A percentile compares a stretch with the other conserved stretches of the same genome.
Evolutionary conservation across 2,888 invertebrate species (phyloP).

Genomic region (Hoplodrina ambigua): DNA sequence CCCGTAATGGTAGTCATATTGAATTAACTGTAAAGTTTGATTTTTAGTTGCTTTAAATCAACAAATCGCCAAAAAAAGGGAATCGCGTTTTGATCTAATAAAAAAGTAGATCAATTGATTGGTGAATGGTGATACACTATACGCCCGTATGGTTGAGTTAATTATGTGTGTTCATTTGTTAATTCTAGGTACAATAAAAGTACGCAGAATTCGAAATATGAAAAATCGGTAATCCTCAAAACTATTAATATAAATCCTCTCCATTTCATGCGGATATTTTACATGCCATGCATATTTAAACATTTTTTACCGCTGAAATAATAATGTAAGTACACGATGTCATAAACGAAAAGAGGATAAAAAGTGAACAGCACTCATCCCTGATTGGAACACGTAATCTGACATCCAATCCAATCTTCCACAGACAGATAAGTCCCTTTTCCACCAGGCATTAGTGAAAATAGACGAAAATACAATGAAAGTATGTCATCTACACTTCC

Average conservation of each 20-base stretch:
- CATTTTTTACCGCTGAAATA: conserved; percentile 2
- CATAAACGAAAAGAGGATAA: conserved; percentile 25
- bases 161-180: not conserved
- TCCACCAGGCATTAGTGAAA: conserved; percentile 45
- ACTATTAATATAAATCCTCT: conserved; percentile 8
- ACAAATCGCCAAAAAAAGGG: too few species aligned
- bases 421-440: conserved; percentile 19
- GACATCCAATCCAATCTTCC: conserved; percentile 46
- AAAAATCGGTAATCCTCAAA: conserved; percentile 6
- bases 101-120: too few species aligned
- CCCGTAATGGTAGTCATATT: too few species aligned
- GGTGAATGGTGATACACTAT: too few species aligned
- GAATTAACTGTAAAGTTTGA: too few species aligned
- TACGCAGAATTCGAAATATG: not conserved
- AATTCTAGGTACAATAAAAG: not conserved
- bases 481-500: conserved; percentile 66
- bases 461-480: conserved; percentile 65
- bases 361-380: conserved; percentile 44
- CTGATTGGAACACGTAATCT: conserved; percentile 54
- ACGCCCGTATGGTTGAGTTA: too few species aligned
- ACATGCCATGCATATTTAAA: conserved; percentile 6
- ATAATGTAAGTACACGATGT: conserved; percentile 10
- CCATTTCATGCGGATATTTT: not conserved
- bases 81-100: too few species aligned
- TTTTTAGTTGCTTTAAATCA: too few species aligned